Evolutionary conservation across 2,888 invertebrate species (phyloP).

Genomic region (Lamellibrachia columna): DNA sequence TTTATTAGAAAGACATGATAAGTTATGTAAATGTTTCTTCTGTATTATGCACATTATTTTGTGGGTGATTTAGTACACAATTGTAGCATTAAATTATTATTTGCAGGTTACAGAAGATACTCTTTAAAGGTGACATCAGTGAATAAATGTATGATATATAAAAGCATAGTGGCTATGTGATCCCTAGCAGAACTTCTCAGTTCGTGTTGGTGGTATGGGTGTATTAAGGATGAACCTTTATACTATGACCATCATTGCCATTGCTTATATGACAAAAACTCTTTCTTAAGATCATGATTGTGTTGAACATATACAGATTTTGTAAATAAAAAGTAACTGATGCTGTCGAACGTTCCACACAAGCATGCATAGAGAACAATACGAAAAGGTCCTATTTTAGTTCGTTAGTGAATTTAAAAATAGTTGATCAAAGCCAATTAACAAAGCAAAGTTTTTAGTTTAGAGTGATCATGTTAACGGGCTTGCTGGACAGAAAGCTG

Average conservation of each 20-base stretch:
- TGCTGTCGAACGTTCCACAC: no score
- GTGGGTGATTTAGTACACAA: not conserved
- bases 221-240: not conserved
- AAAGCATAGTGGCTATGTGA: not conserved
- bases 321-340: no score
- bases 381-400: not conserved
- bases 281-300: not conserved
- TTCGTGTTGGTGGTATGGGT: not conserved
- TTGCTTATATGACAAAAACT: not conserved
- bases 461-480: no score
- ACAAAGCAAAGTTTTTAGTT: no score
- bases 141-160: not conserved
- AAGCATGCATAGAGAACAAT: not conserved
- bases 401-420: not conserved
- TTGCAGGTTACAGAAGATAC: not conserved
- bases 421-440: not conserved
- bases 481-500: not conserved
- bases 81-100: not conserved
- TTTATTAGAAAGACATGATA: no score
- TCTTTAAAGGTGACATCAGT: not conserved
- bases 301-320: no score
- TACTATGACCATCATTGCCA: not conserved
- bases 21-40: no score
- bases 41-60: not conserved
- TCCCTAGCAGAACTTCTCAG: not conserved